A percentile compares a stretch with the other conserved stretches of the same genome.
Evolutionary conservation across 2,113 vertebrate species (phyloP).

Genomic region (Pseudorectes ferrugineus): DNA sequence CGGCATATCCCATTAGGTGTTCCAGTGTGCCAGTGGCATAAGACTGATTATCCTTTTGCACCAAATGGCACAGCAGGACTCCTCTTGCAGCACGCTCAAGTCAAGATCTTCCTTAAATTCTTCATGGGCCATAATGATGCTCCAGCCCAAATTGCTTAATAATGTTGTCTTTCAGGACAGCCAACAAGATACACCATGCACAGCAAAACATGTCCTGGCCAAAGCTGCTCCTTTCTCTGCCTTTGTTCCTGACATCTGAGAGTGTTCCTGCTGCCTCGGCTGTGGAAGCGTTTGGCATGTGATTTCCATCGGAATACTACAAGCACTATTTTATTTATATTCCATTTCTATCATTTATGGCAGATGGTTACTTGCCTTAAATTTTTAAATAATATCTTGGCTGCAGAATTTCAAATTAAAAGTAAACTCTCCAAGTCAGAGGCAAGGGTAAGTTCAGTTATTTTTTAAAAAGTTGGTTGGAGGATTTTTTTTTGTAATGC

Average conservation of each 20-base stretch:
- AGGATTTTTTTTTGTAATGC: neutral
- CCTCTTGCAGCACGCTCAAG: slow-evolving; percentile 58
- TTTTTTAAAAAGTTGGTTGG: neutral
- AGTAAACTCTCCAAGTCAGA: slow-evolving; percentile 33
- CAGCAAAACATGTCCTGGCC: slow-evolving; percentile 23
- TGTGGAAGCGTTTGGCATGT: neutral
- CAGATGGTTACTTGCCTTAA: slow-evolving; percentile 55
- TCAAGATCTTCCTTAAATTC: slow-evolving; percentile 77
- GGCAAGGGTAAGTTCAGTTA: slow-evolving; percentile 39
- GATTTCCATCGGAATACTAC: slow-evolving; percentile 27
- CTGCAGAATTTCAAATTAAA: slow-evolving; percentile 52
- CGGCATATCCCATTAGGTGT: slow-evolving; percentile 65
- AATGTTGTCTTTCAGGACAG: slow-evolving; percentile 30
- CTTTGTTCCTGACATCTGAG: slow-evolving; percentile 37
- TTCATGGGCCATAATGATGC: slow-evolving; percentile 56
- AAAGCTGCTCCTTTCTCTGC: slow-evolving; percentile 12
- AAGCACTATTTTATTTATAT: slow-evolving; percentile 60
- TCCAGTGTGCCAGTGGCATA: slow-evolving; percentile 71
- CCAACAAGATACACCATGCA: slow-evolving; percentile 44
- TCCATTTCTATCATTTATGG: slow-evolving; percentile 51
- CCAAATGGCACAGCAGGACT: slow-evolving; percentile 67
- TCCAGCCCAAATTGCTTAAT: slow-evolving; percentile 63
- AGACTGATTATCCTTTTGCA: slow-evolving; percentile 71
- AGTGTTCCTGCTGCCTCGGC: slow-evolving; percentile 5
- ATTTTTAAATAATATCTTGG: slow-evolving; percentile 38